Percentiles rank a stretch among this genome's conserved stretches.
Conservation (phyloP, 2,888 invertebrate species). For the Sericinus montela region DNA sequence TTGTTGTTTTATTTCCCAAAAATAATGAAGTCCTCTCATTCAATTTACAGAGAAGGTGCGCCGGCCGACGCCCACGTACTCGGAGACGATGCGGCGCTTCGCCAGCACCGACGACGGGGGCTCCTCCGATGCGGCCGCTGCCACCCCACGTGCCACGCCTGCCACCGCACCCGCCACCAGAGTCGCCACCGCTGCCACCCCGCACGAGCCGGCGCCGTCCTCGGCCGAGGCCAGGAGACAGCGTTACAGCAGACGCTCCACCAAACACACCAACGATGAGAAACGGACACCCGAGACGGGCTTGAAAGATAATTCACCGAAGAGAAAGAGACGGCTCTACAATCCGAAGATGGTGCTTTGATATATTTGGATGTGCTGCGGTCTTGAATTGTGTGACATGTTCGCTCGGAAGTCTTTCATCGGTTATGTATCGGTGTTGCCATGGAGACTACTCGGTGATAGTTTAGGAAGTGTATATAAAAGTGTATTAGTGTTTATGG, state of each 20-base stretch:
- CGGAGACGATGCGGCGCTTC: not conserved
- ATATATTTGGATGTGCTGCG: not conserved
- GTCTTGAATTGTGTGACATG: no score
- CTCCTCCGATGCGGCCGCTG: not conserved
- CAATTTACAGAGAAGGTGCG: no score
- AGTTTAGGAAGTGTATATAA: no score
- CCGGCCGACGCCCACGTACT: not conserved
- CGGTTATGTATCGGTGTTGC: no score
- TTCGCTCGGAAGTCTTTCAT: no score
- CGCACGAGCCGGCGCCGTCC: not conserved
- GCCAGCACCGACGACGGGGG: not conserved
- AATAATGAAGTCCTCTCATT: no score
- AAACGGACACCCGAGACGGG: not conserved
- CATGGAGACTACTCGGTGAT: no score
- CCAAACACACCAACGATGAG: not conserved
- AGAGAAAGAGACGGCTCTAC: not conserved
- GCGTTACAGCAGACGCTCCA: not conserved
- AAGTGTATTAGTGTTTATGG: no score
- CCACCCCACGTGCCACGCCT: not conserved
- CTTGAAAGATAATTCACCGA: not conserved
- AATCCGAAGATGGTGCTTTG: not conserved
- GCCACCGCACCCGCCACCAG: not conserved
- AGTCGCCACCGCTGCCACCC: no score
- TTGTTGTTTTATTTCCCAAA: no score
- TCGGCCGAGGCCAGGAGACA: not conserved